Evolutionary conservation across 2,888 invertebrate species (phyloP).

Genomic region (Ormyrus pomaceus): DNA sequence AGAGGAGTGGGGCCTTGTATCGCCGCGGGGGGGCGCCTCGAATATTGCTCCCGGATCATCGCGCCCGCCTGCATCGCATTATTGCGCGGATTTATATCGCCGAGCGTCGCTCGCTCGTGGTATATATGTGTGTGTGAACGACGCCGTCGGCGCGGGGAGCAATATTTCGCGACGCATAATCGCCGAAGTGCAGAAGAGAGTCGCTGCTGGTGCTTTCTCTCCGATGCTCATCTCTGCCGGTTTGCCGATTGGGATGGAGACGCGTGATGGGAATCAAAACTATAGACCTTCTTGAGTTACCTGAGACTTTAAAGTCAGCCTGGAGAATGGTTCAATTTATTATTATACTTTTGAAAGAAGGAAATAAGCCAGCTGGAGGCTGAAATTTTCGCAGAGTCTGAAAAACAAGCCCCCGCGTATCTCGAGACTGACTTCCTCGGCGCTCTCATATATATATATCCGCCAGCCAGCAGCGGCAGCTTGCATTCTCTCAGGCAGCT

Average conservation of each 20-base stretch:
- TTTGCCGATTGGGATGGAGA: no score
- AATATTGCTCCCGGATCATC: conserved; percentile 39
- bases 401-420: background rate
- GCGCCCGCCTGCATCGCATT: conserved; percentile 24
- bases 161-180: background rate
- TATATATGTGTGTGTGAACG: background rate
- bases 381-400: background rate
- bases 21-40: conserved; percentile 54
- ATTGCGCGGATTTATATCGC: conserved; percentile 9
- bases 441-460: background rate
- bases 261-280: no score
- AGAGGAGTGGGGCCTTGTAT: conserved; percentile 53
- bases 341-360: no score
- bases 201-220: no score
- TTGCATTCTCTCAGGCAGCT: background rate
- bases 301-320: no score
- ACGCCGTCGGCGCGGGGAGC: background rate
- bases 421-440: conserved; percentile 3
- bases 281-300: no score
- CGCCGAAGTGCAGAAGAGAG: no score
- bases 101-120: background rate
- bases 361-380: background rate
- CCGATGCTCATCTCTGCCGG: no score
- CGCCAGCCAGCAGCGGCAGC: background rate
- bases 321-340: no score